phyloP scores from a whole-genome alignment of 1,140 invertebrate species.

The Batillaria attramentaria region DNA sequence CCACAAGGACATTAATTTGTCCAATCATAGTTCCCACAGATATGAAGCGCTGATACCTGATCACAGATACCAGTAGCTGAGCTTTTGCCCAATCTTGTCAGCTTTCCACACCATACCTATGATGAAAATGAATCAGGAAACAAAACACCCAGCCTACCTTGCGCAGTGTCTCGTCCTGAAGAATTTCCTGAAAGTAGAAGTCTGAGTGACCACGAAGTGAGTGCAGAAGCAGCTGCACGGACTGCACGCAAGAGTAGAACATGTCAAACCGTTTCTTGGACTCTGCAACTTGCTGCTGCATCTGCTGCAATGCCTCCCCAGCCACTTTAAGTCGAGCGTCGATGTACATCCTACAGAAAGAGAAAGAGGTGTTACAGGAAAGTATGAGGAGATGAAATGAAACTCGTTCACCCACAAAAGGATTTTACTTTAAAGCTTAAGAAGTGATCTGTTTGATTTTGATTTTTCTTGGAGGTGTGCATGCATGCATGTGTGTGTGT shows the following conservation, averaged over 20 bases:
- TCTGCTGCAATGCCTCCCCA: constrained; percentile 17
- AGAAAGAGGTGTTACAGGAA: background rate
- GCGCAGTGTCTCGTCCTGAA: constrained; percentile 22
- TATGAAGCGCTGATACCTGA: no score
- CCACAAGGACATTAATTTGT: no score
- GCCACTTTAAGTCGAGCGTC: constrained; percentile 12
- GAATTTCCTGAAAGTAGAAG: constrained; percentile 18
- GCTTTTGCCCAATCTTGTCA: no score
- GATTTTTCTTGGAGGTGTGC: background rate
- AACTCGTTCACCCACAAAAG: no score
- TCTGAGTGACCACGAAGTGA: background rate
- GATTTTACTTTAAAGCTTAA: background rate
- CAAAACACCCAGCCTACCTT: constrained; percentile 19
- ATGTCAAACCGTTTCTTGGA: constrained; percentile 37
- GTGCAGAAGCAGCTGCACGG: constrained; percentile 5
- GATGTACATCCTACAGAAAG: constrained; percentile 31
- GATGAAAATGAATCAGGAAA: no score
- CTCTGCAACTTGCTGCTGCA: constrained; percentile 26
- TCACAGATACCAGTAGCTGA: no score
- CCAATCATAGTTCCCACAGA: no score
- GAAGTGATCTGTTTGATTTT: background rate
- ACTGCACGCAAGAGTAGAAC: constrained; percentile 27
- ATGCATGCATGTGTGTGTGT: no score
- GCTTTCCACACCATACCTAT: no score
- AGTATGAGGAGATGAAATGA: background rate